Conservation (phyloP, 1,140 invertebrate genomes). For the Mamestra configurata region DNA sequence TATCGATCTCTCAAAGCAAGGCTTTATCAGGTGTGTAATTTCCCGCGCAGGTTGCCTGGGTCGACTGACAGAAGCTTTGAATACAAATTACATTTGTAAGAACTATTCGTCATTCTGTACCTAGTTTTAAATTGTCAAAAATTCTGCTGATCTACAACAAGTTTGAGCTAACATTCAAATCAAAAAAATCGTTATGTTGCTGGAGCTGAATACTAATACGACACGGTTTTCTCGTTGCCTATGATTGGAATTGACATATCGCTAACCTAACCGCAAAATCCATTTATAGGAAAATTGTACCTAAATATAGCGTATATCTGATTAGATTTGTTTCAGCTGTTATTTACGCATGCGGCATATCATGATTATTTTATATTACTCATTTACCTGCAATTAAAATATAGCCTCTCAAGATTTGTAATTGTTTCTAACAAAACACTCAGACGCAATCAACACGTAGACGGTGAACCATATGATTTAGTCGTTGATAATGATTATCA, state of each 20-base stretch:
- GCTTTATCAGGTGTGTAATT: background rate
- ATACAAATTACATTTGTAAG: background rate
- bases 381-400: background rate
- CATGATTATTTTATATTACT: background rate
- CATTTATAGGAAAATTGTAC: background rate
- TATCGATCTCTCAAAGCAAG: slow-evolving; percentile 19
- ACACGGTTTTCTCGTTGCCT: background rate
- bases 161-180: background rate
- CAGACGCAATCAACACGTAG: background rate
- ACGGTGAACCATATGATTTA: background rate
- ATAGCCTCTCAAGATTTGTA: background rate
- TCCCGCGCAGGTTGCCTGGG: background rate
- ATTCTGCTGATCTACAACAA: too few relatives aligned
- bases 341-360: background rate
- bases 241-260: background rate
- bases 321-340: background rate
- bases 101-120: too few relatives aligned
- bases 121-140: too few relatives aligned
- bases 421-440: background rate
- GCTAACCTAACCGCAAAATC: background rate
- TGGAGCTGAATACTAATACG: background rate
- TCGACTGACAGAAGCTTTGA: background rate
- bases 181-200: background rate
- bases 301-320: too few relatives aligned
- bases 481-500: slow-evolving; percentile 20